A percentile compares a stretch with the other conserved stretches of the same genome.
Evolutionary conservation across 35 echinoderm and acorn worm genomes (phyloP).

Genomic region (Heliocidaris tuberculata): DNA sequence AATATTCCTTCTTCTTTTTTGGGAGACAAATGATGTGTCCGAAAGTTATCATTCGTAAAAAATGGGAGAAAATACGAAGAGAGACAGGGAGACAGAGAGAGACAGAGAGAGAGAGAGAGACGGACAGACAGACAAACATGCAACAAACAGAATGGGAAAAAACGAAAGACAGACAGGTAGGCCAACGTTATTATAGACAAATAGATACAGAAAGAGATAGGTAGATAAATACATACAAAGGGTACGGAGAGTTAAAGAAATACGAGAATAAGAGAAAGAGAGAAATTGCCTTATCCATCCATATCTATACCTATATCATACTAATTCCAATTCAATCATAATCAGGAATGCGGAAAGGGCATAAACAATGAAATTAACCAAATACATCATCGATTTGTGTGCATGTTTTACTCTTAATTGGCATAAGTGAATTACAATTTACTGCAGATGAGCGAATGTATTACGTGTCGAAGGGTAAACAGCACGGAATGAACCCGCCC

Average conservation of each 20-base stretch:
- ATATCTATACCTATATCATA: not conserved
- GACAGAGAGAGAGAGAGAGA: no score
- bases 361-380: not conserved
- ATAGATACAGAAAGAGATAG: no score
- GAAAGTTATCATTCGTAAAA: not conserved
- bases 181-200: no score
- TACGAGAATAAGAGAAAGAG: not conserved
- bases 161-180: not conserved
- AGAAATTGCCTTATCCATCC: not conserved
- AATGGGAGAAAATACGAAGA: not conserved
- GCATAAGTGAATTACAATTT: slow-evolving; percentile 13
- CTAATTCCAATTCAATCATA: not conserved
- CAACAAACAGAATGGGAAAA: not conserved
- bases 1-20: no score
- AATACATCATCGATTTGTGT: not conserved
- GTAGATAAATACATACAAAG: not conserved
- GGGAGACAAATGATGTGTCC: no score
- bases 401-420: not conserved
- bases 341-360: not conserved
- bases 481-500: not conserved
- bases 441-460: not conserved
- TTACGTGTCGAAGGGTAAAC: not conserved
- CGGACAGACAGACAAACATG: no score
- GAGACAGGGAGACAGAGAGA: not conserved
- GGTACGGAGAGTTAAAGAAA: not conserved